Evolutionary conservation across 1,140 invertebrate species (phyloP).

Genomic region (Drosophila malerkotliana): DNA sequence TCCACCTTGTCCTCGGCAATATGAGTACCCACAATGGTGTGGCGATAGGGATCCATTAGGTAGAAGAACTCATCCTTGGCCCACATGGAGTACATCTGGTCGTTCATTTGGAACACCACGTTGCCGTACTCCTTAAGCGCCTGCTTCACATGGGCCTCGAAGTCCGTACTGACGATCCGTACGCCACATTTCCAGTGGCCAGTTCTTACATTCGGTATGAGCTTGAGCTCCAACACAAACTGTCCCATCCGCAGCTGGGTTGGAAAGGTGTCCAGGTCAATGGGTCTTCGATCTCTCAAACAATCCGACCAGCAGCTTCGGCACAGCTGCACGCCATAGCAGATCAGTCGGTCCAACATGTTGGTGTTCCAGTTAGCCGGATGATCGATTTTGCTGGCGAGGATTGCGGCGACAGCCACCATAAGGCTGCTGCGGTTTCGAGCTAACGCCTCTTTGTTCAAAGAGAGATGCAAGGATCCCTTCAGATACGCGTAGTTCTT

Average conservation of each 20-base stretch:
- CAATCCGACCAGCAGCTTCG: slow-evolving; percentile 54
- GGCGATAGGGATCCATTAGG: slow-evolving; percentile 74
- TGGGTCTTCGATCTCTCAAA: slow-evolving; percentile 18
- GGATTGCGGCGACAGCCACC: slow-evolving; percentile 64
- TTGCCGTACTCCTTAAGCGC: slow-evolving; percentile 41
- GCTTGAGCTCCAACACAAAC: slow-evolving; percentile 51
- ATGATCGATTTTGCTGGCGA: slow-evolving; percentile 74
- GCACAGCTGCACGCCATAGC: slow-evolving; percentile 74
- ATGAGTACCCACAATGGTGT: slow-evolving; percentile 45
- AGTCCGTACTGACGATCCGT: slow-evolving; percentile 33
- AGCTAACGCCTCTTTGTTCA: slow-evolving; percentile 36
- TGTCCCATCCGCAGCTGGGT: slow-evolving; percentile 64
- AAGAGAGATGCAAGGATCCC: slow-evolving; percentile 53
- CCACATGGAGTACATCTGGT: slow-evolving; percentile 73
- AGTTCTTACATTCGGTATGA: slow-evolving; percentile 34
- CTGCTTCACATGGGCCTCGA: slow-evolving; percentile 36
- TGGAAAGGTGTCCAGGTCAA: slow-evolving; percentile 62
- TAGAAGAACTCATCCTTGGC: slow-evolving; percentile 69
- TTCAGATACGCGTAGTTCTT: slow-evolving; percentile 73
- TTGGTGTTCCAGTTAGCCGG: slow-evolving; percentile 66
- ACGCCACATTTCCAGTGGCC: slow-evolving; percentile 52
- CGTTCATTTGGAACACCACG: slow-evolving; percentile 67
- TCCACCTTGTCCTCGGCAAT: slow-evolving; percentile 1
- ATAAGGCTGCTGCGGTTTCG: slow-evolving; percentile 60
- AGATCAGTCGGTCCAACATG: slow-evolving; percentile 64